These are phyloP conservation scores for Latrodectus elegans DNA, from an alignment of 2,888 invertebrate species.

Conservation along the genomic window DNA sequence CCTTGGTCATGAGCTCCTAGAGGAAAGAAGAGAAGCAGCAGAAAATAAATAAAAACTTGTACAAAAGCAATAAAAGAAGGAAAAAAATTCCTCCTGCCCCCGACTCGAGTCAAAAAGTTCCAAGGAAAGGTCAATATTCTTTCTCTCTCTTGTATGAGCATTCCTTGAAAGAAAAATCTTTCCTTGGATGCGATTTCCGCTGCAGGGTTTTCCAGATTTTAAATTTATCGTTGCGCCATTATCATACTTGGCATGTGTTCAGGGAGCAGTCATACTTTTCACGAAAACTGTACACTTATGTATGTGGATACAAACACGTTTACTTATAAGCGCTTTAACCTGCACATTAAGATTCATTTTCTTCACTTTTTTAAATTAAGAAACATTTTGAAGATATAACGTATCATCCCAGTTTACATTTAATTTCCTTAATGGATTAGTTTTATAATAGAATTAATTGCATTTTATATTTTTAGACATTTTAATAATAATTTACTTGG, in stretches of 20 bases:
- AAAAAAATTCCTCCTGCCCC: slow-evolving; percentile 58
- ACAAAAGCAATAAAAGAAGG: slow-evolving; percentile 18
- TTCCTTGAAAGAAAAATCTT: slow-evolving; percentile 59
- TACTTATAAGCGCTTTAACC: too few relatives aligned
- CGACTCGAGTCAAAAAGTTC: slow-evolving; percentile 48
- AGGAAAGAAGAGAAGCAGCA: slow-evolving; percentile 15
- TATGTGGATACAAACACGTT: not conserved
- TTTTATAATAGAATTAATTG: too few relatives aligned
- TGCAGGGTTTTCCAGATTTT: slow-evolving; percentile 34
- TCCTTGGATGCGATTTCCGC: slow-evolving; percentile 46
- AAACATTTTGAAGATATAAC: too few relatives aligned
- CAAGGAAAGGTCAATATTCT: slow-evolving; percentile 67
- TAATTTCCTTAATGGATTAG: too few relatives aligned
- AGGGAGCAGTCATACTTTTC: not conserved
- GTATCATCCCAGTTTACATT: too few relatives aligned
- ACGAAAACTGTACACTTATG: not conserved
- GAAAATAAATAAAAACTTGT: slow-evolving; percentile 17
- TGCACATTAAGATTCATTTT: too few relatives aligned
- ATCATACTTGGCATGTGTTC: not conserved
- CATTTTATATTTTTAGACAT: not conserved
- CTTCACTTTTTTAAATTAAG: too few relatives aligned
- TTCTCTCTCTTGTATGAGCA: slow-evolving; percentile 38
- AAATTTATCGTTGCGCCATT: slow-evolving; percentile 7
- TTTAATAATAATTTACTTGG: not conserved
- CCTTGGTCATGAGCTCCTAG: slow-evolving; percentile 58